A percentile compares a stretch with the other conserved stretches of the same genome.
Conservation (phyloP, 2,113 vertebrate species). For the Strix aluco region DNA sequence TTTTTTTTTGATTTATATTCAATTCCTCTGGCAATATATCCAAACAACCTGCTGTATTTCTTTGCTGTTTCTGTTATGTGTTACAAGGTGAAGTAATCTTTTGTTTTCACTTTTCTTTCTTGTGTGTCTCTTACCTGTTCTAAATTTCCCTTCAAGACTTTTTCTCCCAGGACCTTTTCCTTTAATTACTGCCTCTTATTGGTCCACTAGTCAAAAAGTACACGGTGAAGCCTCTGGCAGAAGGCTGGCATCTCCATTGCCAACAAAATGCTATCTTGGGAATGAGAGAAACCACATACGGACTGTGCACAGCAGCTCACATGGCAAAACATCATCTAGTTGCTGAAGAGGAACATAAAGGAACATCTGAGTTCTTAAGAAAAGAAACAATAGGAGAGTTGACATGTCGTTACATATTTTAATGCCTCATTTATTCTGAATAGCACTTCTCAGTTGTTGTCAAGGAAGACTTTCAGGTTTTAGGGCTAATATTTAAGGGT, state of each 20-base stretch:
- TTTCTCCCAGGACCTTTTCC: background rate
- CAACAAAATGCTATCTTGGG: background rate
- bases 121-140: background rate
- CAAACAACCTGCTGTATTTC: background rate
- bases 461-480: background rate
- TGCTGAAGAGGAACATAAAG: background rate
- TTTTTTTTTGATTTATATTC: background rate
- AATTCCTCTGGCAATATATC: background rate
- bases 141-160: background rate
- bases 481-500: background rate
- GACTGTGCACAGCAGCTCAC: background rate
- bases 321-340: background rate
- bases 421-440: background rate
- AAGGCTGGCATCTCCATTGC: background rate
- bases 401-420: background rate
- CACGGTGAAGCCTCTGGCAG: background rate
- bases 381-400: background rate
- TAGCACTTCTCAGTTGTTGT: accelerated
- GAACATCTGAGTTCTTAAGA: background rate
- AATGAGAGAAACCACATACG: background rate
- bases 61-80: background rate
- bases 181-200: background rate
- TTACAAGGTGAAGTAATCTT: background rate
- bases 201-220: background rate
- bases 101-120: background rate